Conservation (phyloP, 2,797 vertebrate genomes). For the Cyprinella venusta region DNA sequence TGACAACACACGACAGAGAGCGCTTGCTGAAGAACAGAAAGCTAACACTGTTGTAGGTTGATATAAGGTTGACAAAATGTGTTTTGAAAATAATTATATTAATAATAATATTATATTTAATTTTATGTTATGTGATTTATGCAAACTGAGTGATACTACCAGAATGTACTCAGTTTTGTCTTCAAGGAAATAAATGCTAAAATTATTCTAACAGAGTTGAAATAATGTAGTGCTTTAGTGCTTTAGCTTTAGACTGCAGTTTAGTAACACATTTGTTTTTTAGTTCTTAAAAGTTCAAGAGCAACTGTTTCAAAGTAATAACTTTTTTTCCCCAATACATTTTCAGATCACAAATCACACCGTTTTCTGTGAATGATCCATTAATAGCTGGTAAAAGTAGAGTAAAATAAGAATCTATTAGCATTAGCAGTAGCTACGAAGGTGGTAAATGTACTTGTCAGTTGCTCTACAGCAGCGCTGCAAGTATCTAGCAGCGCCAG, state of each 20-base stretch:
- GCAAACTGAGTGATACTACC: background rate
- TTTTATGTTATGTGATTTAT: background rate
- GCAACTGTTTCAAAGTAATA: background rate
- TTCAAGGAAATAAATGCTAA: background rate
- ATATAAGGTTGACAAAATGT: background rate
- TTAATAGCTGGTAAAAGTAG: slow-evolving; percentile 32
- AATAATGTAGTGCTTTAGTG: background rate
- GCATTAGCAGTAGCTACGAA: slow-evolving; percentile 74
- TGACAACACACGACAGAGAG: too few species aligned
- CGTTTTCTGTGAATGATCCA: background rate
- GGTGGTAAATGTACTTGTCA: slow-evolving; percentile 65
- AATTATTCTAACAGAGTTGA: background rate
- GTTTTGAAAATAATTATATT: background rate
- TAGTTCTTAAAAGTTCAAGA: background rate
- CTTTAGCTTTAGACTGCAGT: background rate
- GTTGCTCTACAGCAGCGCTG: slow-evolving; percentile 67
- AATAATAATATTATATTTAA: background rate
- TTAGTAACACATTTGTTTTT: too few species aligned
- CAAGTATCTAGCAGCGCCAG: slow-evolving; percentile 59
- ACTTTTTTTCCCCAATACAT: background rate
- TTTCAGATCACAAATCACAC: background rate
- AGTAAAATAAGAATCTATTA: slow-evolving; percentile 50
- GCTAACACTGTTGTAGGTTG: background rate
- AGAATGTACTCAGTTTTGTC: background rate
- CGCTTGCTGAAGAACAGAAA: too few species aligned